These are phyloP conservation scores for Torymus auratus DNA, from an alignment of 2,888 invertebrate genomes.

Conservation along the genomic window DNA sequence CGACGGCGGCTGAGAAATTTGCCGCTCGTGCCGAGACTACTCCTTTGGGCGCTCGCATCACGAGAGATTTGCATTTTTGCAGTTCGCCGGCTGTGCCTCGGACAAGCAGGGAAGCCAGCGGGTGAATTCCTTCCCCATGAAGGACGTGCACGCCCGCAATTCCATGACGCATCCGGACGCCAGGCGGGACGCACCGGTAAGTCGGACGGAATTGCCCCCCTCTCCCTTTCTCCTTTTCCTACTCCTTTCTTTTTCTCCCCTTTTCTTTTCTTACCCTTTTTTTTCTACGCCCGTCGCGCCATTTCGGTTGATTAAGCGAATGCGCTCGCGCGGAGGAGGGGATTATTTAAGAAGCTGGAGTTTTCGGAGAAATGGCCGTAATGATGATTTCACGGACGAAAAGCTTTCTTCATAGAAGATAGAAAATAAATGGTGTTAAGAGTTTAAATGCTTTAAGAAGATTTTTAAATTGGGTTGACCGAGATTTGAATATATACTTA, in stretches of 20 bases:
- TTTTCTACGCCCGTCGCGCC: conserved; percentile 29
- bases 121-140: conserved; percentile 91
- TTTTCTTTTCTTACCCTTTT: neutral
- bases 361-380: too few species aligned
- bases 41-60: conserved; percentile 47
- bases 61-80: conserved; percentile 69
- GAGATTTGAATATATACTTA: too few species aligned
- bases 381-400: too few species aligned
- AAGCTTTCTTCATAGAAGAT: too few species aligned
- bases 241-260: neutral
- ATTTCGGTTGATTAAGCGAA: conserved; percentile 34
- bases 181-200: conserved; percentile 88
- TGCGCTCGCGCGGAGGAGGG: neutral
- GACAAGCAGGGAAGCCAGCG: conserved; percentile 85
- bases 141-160: conserved; percentile 84
- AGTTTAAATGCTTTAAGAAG: too few species aligned
- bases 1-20: conserved; percentile 43
- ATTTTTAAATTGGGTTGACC: too few species aligned
- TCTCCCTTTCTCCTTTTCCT: neutral
- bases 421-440: too few species aligned
- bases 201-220: conserved; percentile 63
- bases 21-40: conserved; percentile 44
- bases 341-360: conserved; percentile 3
- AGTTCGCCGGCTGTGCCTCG: conserved; percentile 87
- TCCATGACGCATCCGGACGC: conserved; percentile 83